Conservation (phyloP, 2,888 invertebrate species). For the Pelosia muscerda region DNA sequence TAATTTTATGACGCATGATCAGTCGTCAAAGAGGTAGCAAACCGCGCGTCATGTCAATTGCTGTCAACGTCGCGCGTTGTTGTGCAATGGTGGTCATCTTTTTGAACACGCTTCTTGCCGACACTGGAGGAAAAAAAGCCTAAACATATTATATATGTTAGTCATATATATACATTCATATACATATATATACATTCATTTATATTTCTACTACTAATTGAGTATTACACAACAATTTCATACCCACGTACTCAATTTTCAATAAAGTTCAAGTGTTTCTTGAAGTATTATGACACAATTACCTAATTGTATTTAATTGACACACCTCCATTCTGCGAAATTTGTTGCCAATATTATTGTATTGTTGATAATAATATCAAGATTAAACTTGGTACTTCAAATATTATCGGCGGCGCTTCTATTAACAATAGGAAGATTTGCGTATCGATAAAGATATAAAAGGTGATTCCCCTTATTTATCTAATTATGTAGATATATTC, state of each 20-base stretch:
- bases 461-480: conserved; percentile 51
- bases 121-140: not conserved
- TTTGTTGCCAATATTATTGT: conserved; percentile 13
- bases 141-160: too few relatives aligned
- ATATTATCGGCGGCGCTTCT: conserved; percentile 34
- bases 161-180: not conserved
- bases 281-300: conserved; percentile 24
- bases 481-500: conserved; percentile 54
- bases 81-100: too few relatives aligned
- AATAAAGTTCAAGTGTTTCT: conserved; percentile 14
- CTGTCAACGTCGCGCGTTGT: too few relatives aligned
- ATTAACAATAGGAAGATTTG: conserved; percentile 28
- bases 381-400: conserved; percentile 37
- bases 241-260: conserved; percentile 4
- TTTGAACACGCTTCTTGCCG: too few relatives aligned
- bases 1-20: too few relatives aligned
- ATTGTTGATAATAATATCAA: conserved; percentile 25
- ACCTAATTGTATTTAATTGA: conserved; percentile 28
- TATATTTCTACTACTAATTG: not conserved
- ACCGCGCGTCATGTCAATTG: too few relatives aligned
- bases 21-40: too few relatives aligned
- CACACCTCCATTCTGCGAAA: conserved; percentile 40
- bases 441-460: conserved; percentile 27
- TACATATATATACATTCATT: not conserved
- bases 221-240: conserved; percentile 5